Base-by-base conservation (phyloP, 2,888 invertebrate genomes). In the Pseudolycoriella hygida region DNA sequence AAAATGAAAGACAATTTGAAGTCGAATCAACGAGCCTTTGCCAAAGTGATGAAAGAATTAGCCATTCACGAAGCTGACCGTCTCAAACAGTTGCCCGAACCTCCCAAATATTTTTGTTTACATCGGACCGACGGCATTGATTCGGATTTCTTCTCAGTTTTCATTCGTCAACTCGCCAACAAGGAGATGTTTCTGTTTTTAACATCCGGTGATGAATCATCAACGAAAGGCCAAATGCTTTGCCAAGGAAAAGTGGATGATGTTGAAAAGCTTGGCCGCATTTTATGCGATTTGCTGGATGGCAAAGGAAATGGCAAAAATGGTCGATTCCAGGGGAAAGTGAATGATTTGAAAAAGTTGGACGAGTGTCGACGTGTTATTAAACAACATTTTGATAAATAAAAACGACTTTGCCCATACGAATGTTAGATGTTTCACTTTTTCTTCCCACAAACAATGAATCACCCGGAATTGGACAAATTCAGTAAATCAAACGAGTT, bases 281-380 rank as follows among this genome's bases (percentile, higher is more conserved):
- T 77, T 54, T 70, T 86, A 49, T 70, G 76, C 43, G 74, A 76
- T 34, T 47, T 82, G 1, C 59, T 88, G 14, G 76, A 77, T 53
- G 83, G 80, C 3, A 86, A 86, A 66, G 87, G 87, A 8, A 80
- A 17, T 14, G 77, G 74, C 40, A 80, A 80, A 56, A 75, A 78
- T 43, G 76, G 75, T 34, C 72, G 72, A 52, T 86, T 74, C 55
- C 83, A 85, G 66, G 87, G 81, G 0, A 87, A 86, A 67, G 79
- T 81, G 1, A 71, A 69, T 3, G 79, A 80, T 54, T 59, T 84
- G 53, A 63, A 67, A n/a, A 73, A 72, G 48, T 63, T 79, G 37
- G 63, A 64, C 20, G 73, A 79, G 60, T 85, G 79, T 55, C 25
- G 25, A 25, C 4, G 25, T 4, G 25, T 25, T 25, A 25, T 25